Evolutionary conservation across 2,797 vertebrate species (phyloP), one percentile per base, ranked within the genome.

Genomic region (Danionella dracula): DNA sequence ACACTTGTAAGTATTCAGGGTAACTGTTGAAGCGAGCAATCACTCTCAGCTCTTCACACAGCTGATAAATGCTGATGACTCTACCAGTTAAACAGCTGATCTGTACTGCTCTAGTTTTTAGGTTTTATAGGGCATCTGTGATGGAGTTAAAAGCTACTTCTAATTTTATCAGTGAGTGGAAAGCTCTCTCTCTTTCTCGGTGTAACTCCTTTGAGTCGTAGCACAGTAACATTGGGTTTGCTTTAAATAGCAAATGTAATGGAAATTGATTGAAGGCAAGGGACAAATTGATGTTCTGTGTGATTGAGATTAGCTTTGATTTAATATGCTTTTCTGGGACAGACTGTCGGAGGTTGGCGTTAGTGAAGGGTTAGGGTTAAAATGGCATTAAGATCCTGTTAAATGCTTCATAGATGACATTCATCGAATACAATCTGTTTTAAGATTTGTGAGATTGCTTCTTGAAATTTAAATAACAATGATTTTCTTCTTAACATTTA

Each of bases 1-100:
- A 89, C 93, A 12, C 80, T 94, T 93, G 96, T 98, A 88, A 79
- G 86, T 32, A 42, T 31, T 35, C 8, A 3, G 19, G 20, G 34
- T 13, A 54, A 6, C 3, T 3, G 6, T 6, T 27, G 23, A 6
- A 27, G 6, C 23, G 23, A 27, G 23, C 23, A 6, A 6, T 27
- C 23, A 6, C 3, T 6, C 23, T 6, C 23, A 27, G 23, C 23
- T 27, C 23, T 6, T 3, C 23, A 3, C 23, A 27, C 23, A 27
- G 23, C 23, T 6, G 3, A 27, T 3, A 3, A 3, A 27, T 27
- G 23, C 9, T 41, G 8, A 29, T 23, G 5, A 35, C 15, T 32
- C 51, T 23, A 40, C 15, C 53, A 1, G 41, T 46, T 37, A 38
- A 38, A 46, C 37, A 15, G 49, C 40, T 64, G 62, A 31, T 58